Evolutionary conservation across 2,113 vertebrate species (phyloP), one percentile per base, ranked within the genome.

Genomic region (Heloderma charlesbogerti): DNA sequence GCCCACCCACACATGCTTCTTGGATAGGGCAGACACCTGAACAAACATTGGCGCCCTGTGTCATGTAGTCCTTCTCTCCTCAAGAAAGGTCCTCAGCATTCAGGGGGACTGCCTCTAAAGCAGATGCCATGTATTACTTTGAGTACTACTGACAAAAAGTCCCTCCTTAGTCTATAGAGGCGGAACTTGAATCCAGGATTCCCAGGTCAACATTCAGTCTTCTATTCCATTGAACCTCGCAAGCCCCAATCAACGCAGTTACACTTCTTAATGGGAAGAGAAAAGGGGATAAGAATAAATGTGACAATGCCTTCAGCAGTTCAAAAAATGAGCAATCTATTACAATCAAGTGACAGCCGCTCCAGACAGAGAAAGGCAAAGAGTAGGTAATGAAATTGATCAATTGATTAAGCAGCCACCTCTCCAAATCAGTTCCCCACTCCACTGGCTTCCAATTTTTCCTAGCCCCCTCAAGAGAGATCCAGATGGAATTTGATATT

Each of bases 321-420:
- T 25, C 5, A 20, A 72, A 72, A 63, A 83, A 80, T 54, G 72
- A 91, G 27, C 75, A 77, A 79, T 72, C 48, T 45, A 80, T 92
- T 92, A 79, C 34, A 60, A 92, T 60, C 63, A 71, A 77, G 60
- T 29, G 45, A 78, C 45, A 88, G 43, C 71, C 8, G 4, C 72
- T 27, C 86, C 31, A 29, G 12, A 57, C 57, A 31, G 9, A 92
- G 91, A 71, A 80, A 80, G 22, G 25, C 72, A 72, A 69, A 63
- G 31, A 57, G 29, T 20, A 5, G 63, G 72, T 72, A 89, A 80
- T 92, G 86, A 51, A 91, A 91, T 66, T 43, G 80, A 88, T 88
- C 66, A 71, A 80, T 37, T 85, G 91, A 91, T 79, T 60, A 45
- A 72, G 51, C 45, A 22, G 60, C 27, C 84, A 10, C 37, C 20